Evolutionary conservation across 1,140 invertebrate species (phyloP), one percentile per base, ranked within the genome.

Genomic region (Bombyx mandarina): DNA sequence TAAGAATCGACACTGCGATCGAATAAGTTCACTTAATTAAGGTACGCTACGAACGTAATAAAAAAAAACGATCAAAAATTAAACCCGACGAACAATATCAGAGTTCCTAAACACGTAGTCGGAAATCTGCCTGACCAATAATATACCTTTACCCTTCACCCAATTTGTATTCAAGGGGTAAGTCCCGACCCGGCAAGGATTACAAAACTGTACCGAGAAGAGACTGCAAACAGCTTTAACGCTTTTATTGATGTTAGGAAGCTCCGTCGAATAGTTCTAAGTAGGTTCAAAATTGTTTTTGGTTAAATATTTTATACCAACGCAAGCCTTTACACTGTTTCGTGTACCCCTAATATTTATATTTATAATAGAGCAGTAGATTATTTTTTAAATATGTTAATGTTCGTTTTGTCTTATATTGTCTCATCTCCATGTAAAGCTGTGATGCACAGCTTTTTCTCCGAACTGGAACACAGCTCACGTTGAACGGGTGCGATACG

Each of bases 91-190:
- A 35, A 35, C 26, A 35, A 57, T 63, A 70, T 70, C 68, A 63
- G 53, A 52, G 43, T 59, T 64, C 58, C 71, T 65, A 66, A 67
- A 71, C 71, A 71, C 71, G 71, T 73, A 70, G 59, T 43, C 45
- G 68, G 62, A 69, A 73, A 73, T 73, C 71, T 73, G 71, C 71
- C 64, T 73, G 71, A 70, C 68, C 68, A 71, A 71, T 73, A 71
- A 73, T 71, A 66, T 58, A 72, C 70, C 70, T 71, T 66, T 58
- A 70, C 68, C 64, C 66, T 73, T 68, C 61, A 63, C 59, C 57
- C 61, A 56, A 71, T 73, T 73, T 62, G 66, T 70, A 73, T 73
- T 70, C 71, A 73, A 56, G 47, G 50, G 57, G 26, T 48, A 48
- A 9, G 52, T 26, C 48, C 44, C 52, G 52, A 59, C 70, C 58